A percentile compares a stretch with the other conserved stretches of the same genome.
These are phyloP conservation scores for Formicarius rufipectus DNA, from an alignment of 2,113 vertebrate genomes.

Conservation along the genomic window DNA sequence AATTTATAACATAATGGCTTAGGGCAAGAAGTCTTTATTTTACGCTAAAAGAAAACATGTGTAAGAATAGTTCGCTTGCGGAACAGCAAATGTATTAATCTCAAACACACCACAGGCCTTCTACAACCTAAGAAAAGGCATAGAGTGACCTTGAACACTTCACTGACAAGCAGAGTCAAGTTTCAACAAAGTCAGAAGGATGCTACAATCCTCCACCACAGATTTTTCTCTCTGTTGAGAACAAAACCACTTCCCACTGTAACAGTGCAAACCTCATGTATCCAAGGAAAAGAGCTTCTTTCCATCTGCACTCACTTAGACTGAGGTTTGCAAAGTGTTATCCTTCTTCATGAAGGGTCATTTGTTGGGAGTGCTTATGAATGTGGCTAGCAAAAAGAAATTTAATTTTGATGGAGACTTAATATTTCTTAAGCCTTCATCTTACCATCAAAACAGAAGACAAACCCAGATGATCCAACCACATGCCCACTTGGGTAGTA, in stretches of 20 bases:
- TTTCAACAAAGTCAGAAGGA: neutral
- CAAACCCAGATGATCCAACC: neutral
- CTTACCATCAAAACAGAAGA: neutral
- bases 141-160: neutral
- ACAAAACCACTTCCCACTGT: neutral
- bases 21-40: neutral
- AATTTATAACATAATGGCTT: neutral
- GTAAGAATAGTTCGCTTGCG: neutral
- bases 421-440: neutral
- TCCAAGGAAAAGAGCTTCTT: neutral
- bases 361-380: neutral
- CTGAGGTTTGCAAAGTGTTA: neutral
- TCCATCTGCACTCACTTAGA: neutral
- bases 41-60: neutral
- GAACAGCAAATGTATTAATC: neutral
- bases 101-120: neutral
- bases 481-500: neutral
- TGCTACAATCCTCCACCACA: neutral
- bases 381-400: neutral
- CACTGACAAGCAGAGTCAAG: neutral
- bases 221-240: neutral
- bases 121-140: neutral
- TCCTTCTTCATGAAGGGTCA: neutral
- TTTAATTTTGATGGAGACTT: neutral
- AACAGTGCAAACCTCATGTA: neutral